phyloP scores from a whole-genome alignment of 2,797 vertebrate genomes.

The Acrocephalus scirpaceus region DNA sequence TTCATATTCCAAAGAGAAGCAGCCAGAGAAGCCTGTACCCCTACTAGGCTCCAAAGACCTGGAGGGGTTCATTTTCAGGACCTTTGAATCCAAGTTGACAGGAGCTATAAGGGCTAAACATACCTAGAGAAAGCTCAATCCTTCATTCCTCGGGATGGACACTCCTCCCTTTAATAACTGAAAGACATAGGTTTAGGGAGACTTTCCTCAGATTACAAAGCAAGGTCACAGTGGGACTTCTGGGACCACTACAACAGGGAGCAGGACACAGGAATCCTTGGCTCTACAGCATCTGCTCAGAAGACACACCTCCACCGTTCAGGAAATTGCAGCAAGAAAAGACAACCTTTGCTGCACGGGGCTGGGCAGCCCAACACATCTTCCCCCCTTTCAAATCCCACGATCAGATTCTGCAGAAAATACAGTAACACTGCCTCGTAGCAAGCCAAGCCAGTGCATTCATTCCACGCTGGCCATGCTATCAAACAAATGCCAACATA shows the following conservation, averaged over 20 bases:
- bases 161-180: not conserved
- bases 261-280: not conserved
- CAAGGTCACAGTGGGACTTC: not conserved
- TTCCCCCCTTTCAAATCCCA: not conserved
- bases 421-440: fast-evolving
- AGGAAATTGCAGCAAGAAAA: not conserved
- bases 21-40: not conserved
- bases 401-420: not conserved
- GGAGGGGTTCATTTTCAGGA: not conserved
- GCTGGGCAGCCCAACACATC: not conserved
- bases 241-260: not conserved
- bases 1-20: not conserved
- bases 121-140: not conserved
- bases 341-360: not conserved
- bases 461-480: not conserved
- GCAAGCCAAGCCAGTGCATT: not conserved
- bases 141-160: not conserved
- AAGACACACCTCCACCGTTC: not conserved
- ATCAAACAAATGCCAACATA: not conserved
- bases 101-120: not conserved
- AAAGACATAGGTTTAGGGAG: not conserved
- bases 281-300: not conserved
- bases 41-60: not conserved
- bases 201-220: not conserved
- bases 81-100: not conserved